These are phyloP conservation scores for Colostygia pectinataria DNA, from an alignment of 2,888 invertebrate genomes.

Conservation along the genomic window DNA sequence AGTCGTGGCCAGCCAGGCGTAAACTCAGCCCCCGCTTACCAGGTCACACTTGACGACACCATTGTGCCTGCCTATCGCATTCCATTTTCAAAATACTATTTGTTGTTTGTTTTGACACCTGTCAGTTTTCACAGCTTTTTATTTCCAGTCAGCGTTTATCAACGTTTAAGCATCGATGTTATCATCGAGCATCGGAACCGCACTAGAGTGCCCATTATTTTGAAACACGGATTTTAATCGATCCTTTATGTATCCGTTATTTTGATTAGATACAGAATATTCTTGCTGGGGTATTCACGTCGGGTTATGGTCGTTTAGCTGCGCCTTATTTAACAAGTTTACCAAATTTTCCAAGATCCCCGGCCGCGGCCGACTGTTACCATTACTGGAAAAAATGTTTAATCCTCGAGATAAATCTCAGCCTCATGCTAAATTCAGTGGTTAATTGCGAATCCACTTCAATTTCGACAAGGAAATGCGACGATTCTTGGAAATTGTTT, in stretches of 20 bases:
- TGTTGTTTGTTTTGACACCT: slow-evolving; percentile 45
- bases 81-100: slow-evolving; percentile 44
- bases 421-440: slow-evolving; percentile 29
- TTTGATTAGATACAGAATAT: slow-evolving; percentile 18
- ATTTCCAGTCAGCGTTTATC: slow-evolving; percentile 7
- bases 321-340: slow-evolving; percentile 42
- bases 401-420: slow-evolving; percentile 36
- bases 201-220: too few relatives aligned
- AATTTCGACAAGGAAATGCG: slow-evolving; percentile 27
- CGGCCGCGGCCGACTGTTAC: slow-evolving; percentile 33
- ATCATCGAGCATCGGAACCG: slow-evolving; percentile 9
- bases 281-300: slow-evolving; percentile 22
- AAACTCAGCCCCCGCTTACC: slow-evolving; percentile 63
- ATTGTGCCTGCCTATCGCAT: slow-evolving; percentile 51
- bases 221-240: slow-evolving; percentile 4
- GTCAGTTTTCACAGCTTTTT: slow-evolving; percentile 13
- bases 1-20: slow-evolving; percentile 64
- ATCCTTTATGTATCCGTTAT: slow-evolving; percentile 6
- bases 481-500: slow-evolving; percentile 18
- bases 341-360: slow-evolving; percentile 33
- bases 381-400: slow-evolving; percentile 32
- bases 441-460: slow-evolving; percentile 39
- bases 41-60: slow-evolving; percentile 75
- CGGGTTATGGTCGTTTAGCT: slow-evolving; percentile 35
- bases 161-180: slow-evolving; percentile 5